Percentiles rank a stretch among this genome's conserved stretches.
Evolutionary conservation across 30 jellyfish, hydroid and myxozoan genomes (phyloP).

Genomic region (Aurelia sp.): DNA sequence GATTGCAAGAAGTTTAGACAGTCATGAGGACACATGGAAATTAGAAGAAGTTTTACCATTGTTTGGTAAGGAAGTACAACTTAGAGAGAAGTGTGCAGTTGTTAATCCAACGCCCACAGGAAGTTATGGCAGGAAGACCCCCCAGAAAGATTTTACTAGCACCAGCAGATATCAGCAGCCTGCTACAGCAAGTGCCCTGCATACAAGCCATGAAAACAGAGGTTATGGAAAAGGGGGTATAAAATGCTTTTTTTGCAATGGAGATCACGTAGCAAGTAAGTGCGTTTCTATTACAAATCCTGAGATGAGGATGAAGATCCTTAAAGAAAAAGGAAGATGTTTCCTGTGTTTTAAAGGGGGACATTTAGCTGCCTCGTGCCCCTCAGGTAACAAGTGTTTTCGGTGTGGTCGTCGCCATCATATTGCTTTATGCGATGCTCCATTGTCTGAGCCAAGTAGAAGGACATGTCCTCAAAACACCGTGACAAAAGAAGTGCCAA

Average conservation of each 20-base stretch:
- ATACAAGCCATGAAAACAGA: background rate
- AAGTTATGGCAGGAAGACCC: background rate
- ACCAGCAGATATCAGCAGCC: background rate
- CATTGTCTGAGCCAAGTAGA: too few relatives aligned
- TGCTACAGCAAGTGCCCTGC: background rate
- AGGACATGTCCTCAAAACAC: too few relatives aligned
- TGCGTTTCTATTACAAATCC: background rate
- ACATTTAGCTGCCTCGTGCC: too few relatives aligned
- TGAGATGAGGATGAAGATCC: background rate
- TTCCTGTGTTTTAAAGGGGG: too few relatives aligned
- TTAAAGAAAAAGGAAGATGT: background rate
- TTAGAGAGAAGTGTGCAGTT: conserved; percentile 11
- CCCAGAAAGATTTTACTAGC: background rate
- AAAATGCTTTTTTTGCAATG: conserved; percentile 11
- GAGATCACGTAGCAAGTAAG: background rate
- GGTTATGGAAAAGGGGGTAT: background rate
- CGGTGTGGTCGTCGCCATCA: too few relatives aligned
- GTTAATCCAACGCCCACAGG: background rate
- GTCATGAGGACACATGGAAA: background rate
- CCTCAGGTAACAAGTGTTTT: too few relatives aligned
- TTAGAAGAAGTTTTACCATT: background rate
- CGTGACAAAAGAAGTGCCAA: too few relatives aligned
- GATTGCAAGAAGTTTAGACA: background rate
- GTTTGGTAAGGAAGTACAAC: conserved; percentile 12
- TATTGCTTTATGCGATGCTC: too few relatives aligned